Percentiles rank a stretch among this genome's conserved stretches.
Evolutionary conservation across 2,888 invertebrate species (phyloP).

Genomic region (Drosophila peninsularis): DNA sequence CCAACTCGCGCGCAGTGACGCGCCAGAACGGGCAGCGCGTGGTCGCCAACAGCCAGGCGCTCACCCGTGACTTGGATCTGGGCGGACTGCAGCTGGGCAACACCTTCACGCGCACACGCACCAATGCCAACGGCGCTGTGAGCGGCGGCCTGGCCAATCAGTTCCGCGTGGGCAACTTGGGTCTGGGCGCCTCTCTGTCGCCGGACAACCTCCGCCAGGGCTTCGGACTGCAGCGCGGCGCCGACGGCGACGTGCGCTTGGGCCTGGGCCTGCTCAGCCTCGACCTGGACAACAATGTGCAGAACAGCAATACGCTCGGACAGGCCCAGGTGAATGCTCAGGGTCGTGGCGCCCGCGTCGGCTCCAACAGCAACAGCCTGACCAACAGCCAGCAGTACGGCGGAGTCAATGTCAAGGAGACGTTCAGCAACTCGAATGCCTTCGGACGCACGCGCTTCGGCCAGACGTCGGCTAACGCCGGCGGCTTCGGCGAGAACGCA

Average conservation of each 20-base stretch:
- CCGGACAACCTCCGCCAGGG: slow-evolving; percentile 76
- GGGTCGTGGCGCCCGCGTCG: slow-evolving; percentile 70
- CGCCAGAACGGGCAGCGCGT: slow-evolving; percentile 73
- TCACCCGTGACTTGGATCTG: slow-evolving; percentile 73
- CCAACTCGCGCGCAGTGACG: slow-evolving; percentile 78
- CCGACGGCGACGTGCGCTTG: slow-evolving; percentile 75
- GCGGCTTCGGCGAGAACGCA: slow-evolving; percentile 64
- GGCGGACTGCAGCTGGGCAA: slow-evolving; percentile 81
- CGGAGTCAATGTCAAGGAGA: slow-evolving; percentile 69
- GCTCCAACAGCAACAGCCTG: slow-evolving; percentile 70
- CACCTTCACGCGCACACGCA: slow-evolving; percentile 76
- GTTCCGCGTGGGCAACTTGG: slow-evolving; percentile 79
- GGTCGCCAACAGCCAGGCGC: slow-evolving; percentile 73
- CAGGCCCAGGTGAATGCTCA: slow-evolving; percentile 77
- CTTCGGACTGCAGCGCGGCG: slow-evolving; percentile 75
- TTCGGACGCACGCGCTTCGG: slow-evolving; percentile 72
- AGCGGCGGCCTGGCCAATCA: slow-evolving; percentile 74
- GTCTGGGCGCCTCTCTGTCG: slow-evolving; percentile 80
- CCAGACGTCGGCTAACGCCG: slow-evolving; percentile 75
- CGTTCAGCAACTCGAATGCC: slow-evolving; percentile 76
- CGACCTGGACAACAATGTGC: slow-evolving; percentile 71
- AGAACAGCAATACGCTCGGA: slow-evolving; percentile 44
- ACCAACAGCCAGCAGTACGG: slow-evolving; percentile 71
- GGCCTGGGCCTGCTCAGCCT: slow-evolving; percentile 80
- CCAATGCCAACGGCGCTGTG: slow-evolving; percentile 73